These are phyloP conservation scores for Caenorhabditis sulstoni DNA, from an alignment of 2,888 invertebrate species.

Conservation along the genomic window DNA sequence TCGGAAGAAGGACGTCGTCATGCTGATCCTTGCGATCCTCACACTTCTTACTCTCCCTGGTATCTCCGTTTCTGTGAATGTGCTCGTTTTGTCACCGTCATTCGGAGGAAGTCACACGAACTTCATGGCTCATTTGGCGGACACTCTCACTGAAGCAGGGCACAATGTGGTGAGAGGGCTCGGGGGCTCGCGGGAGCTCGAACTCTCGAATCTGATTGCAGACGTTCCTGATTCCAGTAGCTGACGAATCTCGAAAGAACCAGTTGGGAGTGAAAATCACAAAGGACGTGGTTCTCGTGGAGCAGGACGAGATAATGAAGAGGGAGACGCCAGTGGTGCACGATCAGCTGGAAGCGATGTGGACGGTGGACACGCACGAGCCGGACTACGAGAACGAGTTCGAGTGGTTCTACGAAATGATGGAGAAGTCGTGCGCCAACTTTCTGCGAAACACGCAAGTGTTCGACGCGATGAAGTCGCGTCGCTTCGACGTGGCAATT, in stretches of 20 bases:
- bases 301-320: conserved; percentile 42
- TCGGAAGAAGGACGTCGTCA: neutral
- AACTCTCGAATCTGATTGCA: too few species aligned
- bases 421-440: conserved; percentile 27
- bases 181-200: too few species aligned
- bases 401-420: conserved; percentile 27
- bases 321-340: conserved; percentile 19
- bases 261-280: conserved; percentile 32
- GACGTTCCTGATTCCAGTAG: conserved; percentile 46
- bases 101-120: conserved; percentile 60
- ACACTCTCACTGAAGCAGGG: conserved; percentile 51
- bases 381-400: conserved; percentile 25
- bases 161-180: conserved; percentile 63
- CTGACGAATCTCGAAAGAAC: conserved; percentile 18
- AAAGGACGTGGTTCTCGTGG: conserved; percentile 30
- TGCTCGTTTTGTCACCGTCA: conserved; percentile 49
- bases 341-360: conserved; percentile 39
- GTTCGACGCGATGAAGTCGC: conserved; percentile 20
- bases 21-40: neutral
- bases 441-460: conserved; percentile 25
- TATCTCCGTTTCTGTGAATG: conserved; percentile 9
- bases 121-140: conserved; percentile 58
- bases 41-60: neutral
- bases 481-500: conserved; percentile 48
- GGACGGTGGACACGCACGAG: conserved; percentile 29